Evolutionary conservation across 1,140 invertebrate genomes (phyloP), one percentile per base, ranked within the genome.

Genomic region (Centruroides vittatus): DNA sequence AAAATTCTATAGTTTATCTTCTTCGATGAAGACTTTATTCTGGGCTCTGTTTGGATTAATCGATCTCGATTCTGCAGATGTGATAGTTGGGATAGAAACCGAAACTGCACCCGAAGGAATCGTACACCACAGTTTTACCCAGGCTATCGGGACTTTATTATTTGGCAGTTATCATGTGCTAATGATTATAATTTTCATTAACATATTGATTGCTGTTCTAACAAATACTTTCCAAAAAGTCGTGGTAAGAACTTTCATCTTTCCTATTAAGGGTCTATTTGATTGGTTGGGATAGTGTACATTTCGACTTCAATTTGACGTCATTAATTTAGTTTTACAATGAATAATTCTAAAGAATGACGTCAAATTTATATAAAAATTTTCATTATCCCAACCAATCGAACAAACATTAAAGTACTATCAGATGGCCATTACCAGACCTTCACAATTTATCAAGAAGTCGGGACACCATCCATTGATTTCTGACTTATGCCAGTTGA

Each of bases 181-280:
- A 53, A 80, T 79, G 35, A 81, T 86, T 47, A 78, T 86, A 53
- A 79, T 86, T 13, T 78, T 86, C 12, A 69, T 86, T 47, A 86
- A 87, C 71, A 85, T 86, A 80, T 75, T 87, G 47, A 85, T 86
- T 62, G 85, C 84, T 4, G 84, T 84, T 66, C 85, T 86, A 79
- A 81, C 82, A 23, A 84, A 84, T 63, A 84, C 83, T 0, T 85
- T 84, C 68, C 82, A 84, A 69, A 73, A 76, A 65, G 82, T 86
- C 4, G 47, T 63, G 1, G 62, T 60, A 49, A 63, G 62, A 53
- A 34, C 34, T 3, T 23, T 23, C 23, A 23, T 23, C 23, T 23
- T 23, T 23, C 23, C 0, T 23, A 23, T 23, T 23, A 23, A 23
- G 23, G 23, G 23, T 23, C 23, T 23, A 23, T 23, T 23, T 23